Percentiles rank a stretch among this genome's conserved stretches.
Conservation (phyloP, 2,888 invertebrate genomes). For the Tetropium fuscum region DNA sequence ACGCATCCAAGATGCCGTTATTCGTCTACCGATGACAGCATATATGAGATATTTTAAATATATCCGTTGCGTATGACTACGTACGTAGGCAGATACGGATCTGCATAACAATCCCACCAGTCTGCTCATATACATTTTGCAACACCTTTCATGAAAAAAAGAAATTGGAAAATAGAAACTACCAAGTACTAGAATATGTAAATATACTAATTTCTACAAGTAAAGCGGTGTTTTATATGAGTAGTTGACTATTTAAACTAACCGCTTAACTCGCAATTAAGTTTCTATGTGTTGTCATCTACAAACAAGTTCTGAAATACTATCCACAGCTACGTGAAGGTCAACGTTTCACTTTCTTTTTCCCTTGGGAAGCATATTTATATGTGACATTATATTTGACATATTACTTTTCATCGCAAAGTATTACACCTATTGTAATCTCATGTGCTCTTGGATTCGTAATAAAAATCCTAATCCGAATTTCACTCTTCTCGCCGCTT, state of each 20-base stretch:
- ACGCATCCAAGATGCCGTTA: too few species aligned
- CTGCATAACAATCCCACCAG: conserved; percentile 9
- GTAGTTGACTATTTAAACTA: conserved; percentile 1
- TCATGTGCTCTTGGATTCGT: too few species aligned
- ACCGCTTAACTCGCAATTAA: conserved; percentile 9
- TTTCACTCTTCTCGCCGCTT: too few species aligned
- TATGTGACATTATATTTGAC: not conserved
- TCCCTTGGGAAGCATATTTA: not conserved
- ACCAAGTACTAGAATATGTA: conserved; percentile 31
- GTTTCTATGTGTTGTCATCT: conserved; percentile 11
- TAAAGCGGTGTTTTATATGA: conserved; percentile 20
- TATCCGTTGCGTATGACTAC: too few species aligned
- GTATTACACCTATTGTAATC: too few species aligned
- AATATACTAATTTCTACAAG: conserved; percentile 31
- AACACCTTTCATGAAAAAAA: conserved; percentile 27
- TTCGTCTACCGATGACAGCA: not conserved
- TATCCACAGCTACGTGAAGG: conserved; percentile 2
- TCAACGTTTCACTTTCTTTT: conserved; percentile 7
- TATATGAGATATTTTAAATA: not conserved
- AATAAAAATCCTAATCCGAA: too few species aligned
- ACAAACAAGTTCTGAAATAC: conserved; percentile 5
- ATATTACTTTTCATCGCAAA: not conserved
- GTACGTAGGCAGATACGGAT: conserved; percentile 9
- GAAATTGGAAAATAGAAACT: conserved; percentile 34
- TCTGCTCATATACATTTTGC: conserved; percentile 22